Evolutionary conservation across 2,888 invertebrate species (phyloP), one percentile per base, ranked within the genome.

Genomic region (Rotaria magnacalcarata): DNA sequence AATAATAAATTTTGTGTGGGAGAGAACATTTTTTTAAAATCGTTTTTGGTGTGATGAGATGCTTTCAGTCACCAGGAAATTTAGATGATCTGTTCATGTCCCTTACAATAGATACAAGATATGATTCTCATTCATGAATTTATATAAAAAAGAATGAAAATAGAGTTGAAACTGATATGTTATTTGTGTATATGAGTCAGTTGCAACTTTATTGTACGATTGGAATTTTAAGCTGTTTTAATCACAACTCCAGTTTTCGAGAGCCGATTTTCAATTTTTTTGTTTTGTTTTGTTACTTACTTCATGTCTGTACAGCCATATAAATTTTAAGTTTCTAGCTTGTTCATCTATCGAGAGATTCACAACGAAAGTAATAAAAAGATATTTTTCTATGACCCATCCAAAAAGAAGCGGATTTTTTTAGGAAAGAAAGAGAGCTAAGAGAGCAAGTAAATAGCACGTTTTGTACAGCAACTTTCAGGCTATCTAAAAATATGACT

Each of bases 161-260:
- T 34, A 34, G 34, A 34, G 34, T 34, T 34, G 2, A 34, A 2
- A 34, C 2, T 34, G 34, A 34, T 2, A 34, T 34, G 34, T 34
- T 34, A 34, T 34, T 34, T 34, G 34, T 34, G 16, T 67, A 67
- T 34, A 34, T 67, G 34, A 67, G 67, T 67, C 1, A 67, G 8
- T 67, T 67, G 67, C 67, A 67, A 67, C 16, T 67, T 67, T 67
- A 67, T 67, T 34, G 27, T 67, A 67, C 67, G n/a, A 67, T 67
- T 34, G 34, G 34, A 8, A 10, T 34, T 1, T 67, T 34, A 2
- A 67, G 4, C 34, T 67, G 67, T 34, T 67, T 67, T 67, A 2
- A 27, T 67, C 8, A 34, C n/a, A 16, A 67, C 34, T 67, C 16
- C 67, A 8, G 67, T 67, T 67, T 34, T 34, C 16, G 34, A 27